phyloP scores from a whole-genome alignment of 2,113 vertebrate genomes.

The Gopherus evgoodei region DNA sequence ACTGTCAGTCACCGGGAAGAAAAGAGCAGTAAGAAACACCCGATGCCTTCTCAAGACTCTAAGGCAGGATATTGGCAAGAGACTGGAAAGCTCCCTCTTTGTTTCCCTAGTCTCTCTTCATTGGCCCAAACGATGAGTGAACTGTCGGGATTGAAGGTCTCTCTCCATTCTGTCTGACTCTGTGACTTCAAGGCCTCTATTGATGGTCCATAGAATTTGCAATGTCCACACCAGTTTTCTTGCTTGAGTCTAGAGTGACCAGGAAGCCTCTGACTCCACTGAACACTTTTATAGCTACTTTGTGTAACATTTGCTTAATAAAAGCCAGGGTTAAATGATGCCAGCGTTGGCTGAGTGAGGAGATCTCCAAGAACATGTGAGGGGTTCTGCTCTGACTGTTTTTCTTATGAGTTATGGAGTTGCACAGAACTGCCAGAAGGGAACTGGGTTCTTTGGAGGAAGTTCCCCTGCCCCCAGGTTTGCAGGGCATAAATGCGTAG shows the following conservation, averaged over 20 bases:
- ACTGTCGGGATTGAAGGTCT: background rate
- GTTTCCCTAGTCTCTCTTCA: background rate
- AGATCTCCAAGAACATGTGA: background rate
- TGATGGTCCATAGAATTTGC: background rate
- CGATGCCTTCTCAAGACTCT: background rate
- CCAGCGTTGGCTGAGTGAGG: rapidly evolving
- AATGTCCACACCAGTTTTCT: background rate
- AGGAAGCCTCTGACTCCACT: background rate
- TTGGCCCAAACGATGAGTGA: background rate
- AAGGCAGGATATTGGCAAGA: background rate
- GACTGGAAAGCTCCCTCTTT: background rate
- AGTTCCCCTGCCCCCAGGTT: too few species aligned
- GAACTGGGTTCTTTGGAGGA: background rate
- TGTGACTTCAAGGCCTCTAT: background rate
- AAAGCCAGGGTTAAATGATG: background rate
- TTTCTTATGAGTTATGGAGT: background rate
- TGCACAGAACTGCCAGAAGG: background rate
- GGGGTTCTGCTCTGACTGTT: background rate
- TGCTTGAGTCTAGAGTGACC: background rate
- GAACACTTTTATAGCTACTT: rapidly evolving
- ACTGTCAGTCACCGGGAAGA: rapidly evolving
- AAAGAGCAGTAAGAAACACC: rapidly evolving
- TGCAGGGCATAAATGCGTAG: background rate
- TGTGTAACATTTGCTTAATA: background rate
- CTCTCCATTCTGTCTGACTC: background rate